A percentile compares a stretch with the other conserved stretches of the same genome.
These are phyloP conservation scores for Halichoeres trimaculatus DNA, from an alignment of 2,113 vertebrate genomes.

Conservation along the genomic window DNA sequence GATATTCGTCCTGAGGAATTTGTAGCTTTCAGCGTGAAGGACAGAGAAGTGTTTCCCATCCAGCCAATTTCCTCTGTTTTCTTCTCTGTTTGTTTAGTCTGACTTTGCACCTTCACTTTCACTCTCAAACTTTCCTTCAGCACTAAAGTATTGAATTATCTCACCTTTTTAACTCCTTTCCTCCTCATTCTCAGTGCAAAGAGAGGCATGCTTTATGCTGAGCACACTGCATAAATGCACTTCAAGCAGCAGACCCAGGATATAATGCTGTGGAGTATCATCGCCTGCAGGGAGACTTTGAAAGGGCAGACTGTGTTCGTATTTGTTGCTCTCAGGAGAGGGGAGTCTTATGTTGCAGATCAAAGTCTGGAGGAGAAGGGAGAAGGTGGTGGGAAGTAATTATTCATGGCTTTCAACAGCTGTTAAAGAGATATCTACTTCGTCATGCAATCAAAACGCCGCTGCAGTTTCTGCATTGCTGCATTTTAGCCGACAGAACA, in stretches of 20 bases:
- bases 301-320: slow-evolving; percentile 3
- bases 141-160: slow-evolving; percentile 37
- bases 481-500: slow-evolving; percentile 2
- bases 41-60: slow-evolving; percentile 57
- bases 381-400: not conserved
- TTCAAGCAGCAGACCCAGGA: slow-evolving; percentile 15
- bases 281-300: slow-evolving; percentile 14
- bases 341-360: slow-evolving; percentile 1
- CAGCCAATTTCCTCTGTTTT: slow-evolving; percentile 46
- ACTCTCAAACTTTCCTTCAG: slow-evolving; percentile 33
- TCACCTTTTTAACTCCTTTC: slow-evolving; percentile 17
- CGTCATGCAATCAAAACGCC: not conserved
- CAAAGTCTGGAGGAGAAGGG: not conserved
- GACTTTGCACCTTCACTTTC: slow-evolving; percentile 38
- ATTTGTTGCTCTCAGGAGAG: slow-evolving; percentile 1
- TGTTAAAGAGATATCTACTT: not conserved
- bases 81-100: slow-evolving; percentile 17
- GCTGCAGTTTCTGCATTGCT: not conserved
- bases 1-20: slow-evolving; percentile 69
- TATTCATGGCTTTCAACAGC: not conserved
- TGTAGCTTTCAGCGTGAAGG: slow-evolving; percentile 62
- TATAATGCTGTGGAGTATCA: not conserved
- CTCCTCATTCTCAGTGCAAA: slow-evolving; percentile 14
- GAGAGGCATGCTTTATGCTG: slow-evolving; percentile 12
- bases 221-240: slow-evolving; percentile 26